phyloP scores from a whole-genome alignment of 2,113 vertebrate genomes.

The Myiagra hebetior region DNA sequence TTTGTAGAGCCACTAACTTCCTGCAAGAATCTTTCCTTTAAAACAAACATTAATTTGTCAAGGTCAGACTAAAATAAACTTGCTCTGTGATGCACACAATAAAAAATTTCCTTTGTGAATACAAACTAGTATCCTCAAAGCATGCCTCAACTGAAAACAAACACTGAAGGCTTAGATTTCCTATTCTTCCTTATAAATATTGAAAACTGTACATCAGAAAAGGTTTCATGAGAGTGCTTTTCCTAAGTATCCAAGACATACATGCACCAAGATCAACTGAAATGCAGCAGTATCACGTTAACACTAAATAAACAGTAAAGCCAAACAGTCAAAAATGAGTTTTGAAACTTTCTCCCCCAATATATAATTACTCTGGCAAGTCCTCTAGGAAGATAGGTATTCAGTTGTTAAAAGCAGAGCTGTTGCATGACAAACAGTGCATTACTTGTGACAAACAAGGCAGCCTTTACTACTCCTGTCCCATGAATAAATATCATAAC shows the following conservation, averaged over 20 bases:
- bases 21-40: neutral
- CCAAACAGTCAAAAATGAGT: neutral
- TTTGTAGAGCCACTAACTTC: neutral
- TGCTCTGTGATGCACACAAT: neutral
- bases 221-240: neutral
- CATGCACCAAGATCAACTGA: neutral
- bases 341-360: neutral
- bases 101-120: neutral
- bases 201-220: neutral
- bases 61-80: conserved; percentile 10
- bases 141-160: neutral
- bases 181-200: neutral
- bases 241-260: neutral
- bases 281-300: neutral
- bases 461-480: neutral
- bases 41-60: conserved; percentile 6
- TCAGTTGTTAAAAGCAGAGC: neutral
- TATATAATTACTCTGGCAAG: neutral
- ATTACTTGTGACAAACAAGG: neutral
- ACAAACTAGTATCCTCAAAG: neutral
- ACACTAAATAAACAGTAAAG: neutral
- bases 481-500: neutral
- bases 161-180: neutral
- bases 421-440: neutral
- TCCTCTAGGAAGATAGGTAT: neutral